These are phyloP conservation scores for Elgaria multicarinata DNA, from an alignment of 2,113 vertebrate species.

Conservation along the genomic window DNA sequence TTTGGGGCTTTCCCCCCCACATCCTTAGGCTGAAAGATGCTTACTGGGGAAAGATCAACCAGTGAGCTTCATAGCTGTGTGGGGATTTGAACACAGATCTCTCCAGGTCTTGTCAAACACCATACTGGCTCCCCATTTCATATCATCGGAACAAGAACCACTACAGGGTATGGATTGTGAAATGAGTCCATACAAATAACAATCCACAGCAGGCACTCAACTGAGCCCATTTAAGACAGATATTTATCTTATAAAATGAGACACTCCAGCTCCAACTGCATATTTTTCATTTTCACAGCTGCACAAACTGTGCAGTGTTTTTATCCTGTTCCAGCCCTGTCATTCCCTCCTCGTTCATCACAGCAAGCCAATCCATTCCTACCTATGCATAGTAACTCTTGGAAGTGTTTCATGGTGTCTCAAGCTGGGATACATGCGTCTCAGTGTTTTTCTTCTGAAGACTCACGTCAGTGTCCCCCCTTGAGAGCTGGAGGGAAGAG, in stretches of 20 bases:
- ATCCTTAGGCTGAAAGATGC: not conserved
- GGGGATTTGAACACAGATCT: not conserved
- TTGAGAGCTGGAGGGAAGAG: constrained; percentile 36
- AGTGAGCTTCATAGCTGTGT: not conserved
- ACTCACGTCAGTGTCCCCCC: constrained; percentile 21
- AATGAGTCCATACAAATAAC: not conserved
- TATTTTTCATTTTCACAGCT: constrained; percentile 48
- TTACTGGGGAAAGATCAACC: not conserved
- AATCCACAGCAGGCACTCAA: not conserved
- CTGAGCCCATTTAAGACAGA: not conserved
- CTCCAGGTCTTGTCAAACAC: not conserved
- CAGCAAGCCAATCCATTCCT: constrained; percentile 55
- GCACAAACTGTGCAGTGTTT: constrained; percentile 50
- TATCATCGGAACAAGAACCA: not conserved
- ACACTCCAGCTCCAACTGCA: not conserved
- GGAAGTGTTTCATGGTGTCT: constrained; percentile 64
- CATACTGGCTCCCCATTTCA: not conserved
- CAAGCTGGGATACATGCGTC: constrained; percentile 41
- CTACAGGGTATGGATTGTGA: not conserved
- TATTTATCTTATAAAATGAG: constrained; percentile 1
- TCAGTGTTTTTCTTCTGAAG: constrained; percentile 59
- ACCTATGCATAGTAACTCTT: constrained; percentile 55
- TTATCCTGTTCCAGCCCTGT: constrained; percentile 62
- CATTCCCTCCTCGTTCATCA: constrained; percentile 48
- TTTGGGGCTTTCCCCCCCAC: not conserved